A percentile compares a stretch with the other conserved stretches of the same genome.
These are phyloP conservation scores for Numenius arquata DNA, from an alignment of 2,113 vertebrate species.

Conservation along the genomic window DNA sequence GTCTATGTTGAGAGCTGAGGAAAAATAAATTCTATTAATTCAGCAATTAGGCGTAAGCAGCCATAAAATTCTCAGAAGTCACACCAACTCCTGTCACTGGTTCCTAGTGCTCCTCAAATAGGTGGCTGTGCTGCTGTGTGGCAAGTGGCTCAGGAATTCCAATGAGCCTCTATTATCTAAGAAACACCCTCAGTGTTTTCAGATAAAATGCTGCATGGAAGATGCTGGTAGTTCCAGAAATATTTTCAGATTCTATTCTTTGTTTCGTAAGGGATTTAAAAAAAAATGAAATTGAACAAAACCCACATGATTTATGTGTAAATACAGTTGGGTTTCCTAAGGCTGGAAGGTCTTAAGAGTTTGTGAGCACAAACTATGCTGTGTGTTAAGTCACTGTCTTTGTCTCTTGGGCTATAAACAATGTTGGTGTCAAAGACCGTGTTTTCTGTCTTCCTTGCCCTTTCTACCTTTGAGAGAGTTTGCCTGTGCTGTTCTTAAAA, in stretches of 20 bases:
- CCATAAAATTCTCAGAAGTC: neutral
- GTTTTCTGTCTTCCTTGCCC: neutral
- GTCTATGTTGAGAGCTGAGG: neutral
- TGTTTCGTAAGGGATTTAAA: neutral
- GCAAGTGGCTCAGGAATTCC: neutral
- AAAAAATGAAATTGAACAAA: neutral
- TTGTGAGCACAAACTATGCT: neutral
- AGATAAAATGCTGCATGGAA: neutral
- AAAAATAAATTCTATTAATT: neutral
- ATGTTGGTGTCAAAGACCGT: neutral
- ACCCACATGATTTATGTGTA: neutral
- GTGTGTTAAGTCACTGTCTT: neutral
- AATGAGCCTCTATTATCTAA: neutral
- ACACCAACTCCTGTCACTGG: neutral
- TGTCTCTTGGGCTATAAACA: neutral
- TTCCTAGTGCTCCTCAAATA: neutral
- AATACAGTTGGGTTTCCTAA: neutral
- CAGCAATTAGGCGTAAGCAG: slow-evolving; percentile 4
- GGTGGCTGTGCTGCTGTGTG: neutral
- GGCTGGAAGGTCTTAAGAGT: neutral
- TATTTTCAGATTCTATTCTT: neutral
- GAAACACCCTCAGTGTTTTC: neutral
- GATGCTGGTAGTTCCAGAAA: neutral
- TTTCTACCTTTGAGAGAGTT: neutral
- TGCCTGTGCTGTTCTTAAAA: neutral